Percentiles rank a stretch among this genome's conserved stretches.
Conservation (phyloP, 2,113 vertebrate genomes). For the Macroglossus sobrinus region DNA sequence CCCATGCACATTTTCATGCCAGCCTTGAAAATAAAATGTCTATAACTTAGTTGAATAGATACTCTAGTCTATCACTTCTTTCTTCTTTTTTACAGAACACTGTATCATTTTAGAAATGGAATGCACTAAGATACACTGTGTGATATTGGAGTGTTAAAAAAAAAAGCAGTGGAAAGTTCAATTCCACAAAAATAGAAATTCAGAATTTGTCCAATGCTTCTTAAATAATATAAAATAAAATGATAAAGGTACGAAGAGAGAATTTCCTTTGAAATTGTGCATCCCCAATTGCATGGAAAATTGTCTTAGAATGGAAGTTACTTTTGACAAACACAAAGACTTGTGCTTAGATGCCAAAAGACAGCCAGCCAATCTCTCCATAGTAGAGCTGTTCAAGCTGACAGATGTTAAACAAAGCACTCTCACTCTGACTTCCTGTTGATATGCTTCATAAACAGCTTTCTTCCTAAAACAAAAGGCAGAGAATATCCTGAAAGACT, state of each 20-base stretch:
- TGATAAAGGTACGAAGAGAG: background rate
- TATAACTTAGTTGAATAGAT: background rate
- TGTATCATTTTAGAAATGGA: slow-evolving; percentile 33
- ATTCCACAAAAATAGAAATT: background rate
- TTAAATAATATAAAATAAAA: background rate
- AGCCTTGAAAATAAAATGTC: slow-evolving; percentile 1
- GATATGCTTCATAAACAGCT: slow-evolving; percentile 5
- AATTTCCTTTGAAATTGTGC: background rate
- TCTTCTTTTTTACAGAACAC: background rate
- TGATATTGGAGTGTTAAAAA: background rate
- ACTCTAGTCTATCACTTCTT: background rate
- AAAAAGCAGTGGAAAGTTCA: background rate
- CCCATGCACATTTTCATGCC: background rate
- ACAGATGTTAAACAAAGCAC: slow-evolving; percentile 51
- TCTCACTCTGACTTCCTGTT: background rate
- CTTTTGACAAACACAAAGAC: background rate
- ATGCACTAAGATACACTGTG: background rate
- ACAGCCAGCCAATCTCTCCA: background rate
- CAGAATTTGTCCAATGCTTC: background rate
- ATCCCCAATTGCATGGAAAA: background rate
- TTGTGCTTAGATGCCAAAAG: background rate
- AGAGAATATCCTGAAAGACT: slow-evolving; percentile 1
- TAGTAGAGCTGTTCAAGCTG: background rate
- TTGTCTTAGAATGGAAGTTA: slow-evolving; percentile 4
- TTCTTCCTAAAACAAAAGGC: slow-evolving; percentile 33